These are phyloP conservation scores for Chelonoidis abingdonii DNA, from an alignment of 2,113 vertebrate genomes.

Conservation along the genomic window DNA sequence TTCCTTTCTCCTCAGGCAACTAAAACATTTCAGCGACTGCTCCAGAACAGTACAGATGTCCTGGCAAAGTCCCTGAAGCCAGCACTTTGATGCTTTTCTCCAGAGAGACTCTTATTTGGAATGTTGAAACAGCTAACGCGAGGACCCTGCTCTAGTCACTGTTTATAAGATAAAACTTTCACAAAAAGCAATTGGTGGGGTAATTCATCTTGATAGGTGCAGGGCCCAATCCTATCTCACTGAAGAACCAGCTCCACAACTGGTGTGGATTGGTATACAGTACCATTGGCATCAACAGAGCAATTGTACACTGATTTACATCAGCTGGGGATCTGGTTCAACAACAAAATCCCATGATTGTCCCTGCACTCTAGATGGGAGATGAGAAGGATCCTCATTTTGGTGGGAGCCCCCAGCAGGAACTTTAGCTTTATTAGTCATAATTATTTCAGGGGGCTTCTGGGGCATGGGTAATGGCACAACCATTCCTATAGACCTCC, in stretches of 20 bases:
- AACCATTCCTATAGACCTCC: neutral
- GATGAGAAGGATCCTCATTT: neutral
- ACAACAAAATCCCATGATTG: neutral
- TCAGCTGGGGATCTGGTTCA: neutral
- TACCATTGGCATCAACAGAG: neutral
- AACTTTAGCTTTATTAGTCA: neutral
- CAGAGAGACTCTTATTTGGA: conserved; percentile 17
- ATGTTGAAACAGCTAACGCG: neutral
- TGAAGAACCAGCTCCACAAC: neutral
- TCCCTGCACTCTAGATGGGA: neutral
- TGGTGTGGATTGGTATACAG: neutral
- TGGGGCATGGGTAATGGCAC: neutral
- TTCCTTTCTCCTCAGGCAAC: conserved; percentile 39
- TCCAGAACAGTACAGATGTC: conserved; percentile 15
- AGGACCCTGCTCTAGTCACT: neutral
- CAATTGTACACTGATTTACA: neutral
- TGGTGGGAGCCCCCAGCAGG: neutral
- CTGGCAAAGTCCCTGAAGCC: conserved; percentile 20
- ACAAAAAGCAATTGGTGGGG: neutral
- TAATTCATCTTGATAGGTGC: accelerated
- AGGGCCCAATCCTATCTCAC: neutral
- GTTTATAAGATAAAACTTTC: neutral
- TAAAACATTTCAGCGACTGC: conserved; percentile 31
- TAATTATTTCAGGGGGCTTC: neutral
- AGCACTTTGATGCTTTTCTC: conserved; percentile 6